These are phyloP conservation scores for Atta cephalotes DNA, from an alignment of 1,140 invertebrate species.

Conservation along the genomic window DNA sequence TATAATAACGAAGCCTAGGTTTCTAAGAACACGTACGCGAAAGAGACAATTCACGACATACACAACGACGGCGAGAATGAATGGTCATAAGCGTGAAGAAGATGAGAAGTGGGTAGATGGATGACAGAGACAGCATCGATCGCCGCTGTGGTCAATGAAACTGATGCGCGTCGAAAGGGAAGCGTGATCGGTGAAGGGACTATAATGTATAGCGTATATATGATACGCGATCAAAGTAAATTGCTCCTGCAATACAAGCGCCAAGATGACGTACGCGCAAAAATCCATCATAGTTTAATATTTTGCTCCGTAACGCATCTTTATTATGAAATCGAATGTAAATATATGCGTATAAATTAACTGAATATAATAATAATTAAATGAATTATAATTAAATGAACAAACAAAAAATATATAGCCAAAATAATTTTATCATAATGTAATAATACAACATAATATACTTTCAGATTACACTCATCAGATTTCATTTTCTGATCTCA, in stretches of 20 bases:
- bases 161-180: conserved; percentile 57
- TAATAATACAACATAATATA: neutral
- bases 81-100: conserved; percentile 5
- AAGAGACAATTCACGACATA: conserved; percentile 28
- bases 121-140: conserved; percentile 58
- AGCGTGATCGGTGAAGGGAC: conserved; percentile 38
- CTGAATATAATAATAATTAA: neutral
- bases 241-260: conserved; percentile 34
- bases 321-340: neutral
- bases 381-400: neutral
- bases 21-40: neutral
- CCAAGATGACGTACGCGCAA: conserved; percentile 23
- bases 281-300: neutral
- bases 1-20: neutral
- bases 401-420: neutral
- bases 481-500: neutral
- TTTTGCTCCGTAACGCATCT: conserved; percentile 1
- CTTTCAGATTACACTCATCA: neutral
- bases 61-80: conserved; percentile 35
- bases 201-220: conserved; percentile 49
- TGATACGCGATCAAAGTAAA: conserved; percentile 55
- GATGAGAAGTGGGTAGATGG: conserved; percentile 36
- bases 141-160: conserved; percentile 59
- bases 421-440: neutral
- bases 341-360: conserved; percentile 1